phyloP scores from a whole-genome alignment of 2,113 vertebrate species.

The Narcine bancroftii region DNA sequence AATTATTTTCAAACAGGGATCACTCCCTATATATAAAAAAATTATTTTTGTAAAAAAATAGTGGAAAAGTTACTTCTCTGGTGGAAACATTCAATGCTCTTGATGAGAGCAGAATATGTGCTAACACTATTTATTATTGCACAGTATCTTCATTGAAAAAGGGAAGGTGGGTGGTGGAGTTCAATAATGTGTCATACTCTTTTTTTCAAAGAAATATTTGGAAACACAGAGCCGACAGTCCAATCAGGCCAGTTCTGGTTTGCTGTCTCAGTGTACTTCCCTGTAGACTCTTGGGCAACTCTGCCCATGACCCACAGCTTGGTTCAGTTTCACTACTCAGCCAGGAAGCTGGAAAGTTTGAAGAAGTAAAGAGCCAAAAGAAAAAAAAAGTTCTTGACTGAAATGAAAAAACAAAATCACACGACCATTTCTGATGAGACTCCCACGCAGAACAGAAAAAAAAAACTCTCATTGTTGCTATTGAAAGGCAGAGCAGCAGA shows the following conservation, averaged over 20 bases:
- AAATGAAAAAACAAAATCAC: constrained; percentile 57
- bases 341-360: constrained; percentile 68
- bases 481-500: not conserved
- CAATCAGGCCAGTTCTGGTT: constrained; percentile 70
- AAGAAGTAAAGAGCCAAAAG: constrained; percentile 58
- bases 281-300: constrained; percentile 50
- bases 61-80: constrained; percentile 84
- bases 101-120: constrained; percentile 83
- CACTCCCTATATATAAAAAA: constrained; percentile 89
- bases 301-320: constrained; percentile 63
- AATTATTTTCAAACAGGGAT: constrained; percentile 48
- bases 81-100: constrained; percentile 77
- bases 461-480: not conserved
- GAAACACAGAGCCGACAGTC: constrained; percentile 75
- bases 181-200: constrained; percentile 72
- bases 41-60: constrained; percentile 96
- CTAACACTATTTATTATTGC: constrained; percentile 88
- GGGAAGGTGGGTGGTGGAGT: constrained; percentile 76
- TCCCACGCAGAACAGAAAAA: constrained; percentile 42
- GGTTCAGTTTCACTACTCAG: constrained; percentile 73
- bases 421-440: constrained; percentile 49
- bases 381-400: constrained; percentile 61
- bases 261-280: constrained; percentile 79
- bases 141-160: constrained; percentile 73
- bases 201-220: constrained; percentile 67